Evolutionary conservation across 2,797 vertebrate species (phyloP).

Genomic region (Anabas testudineus): DNA sequence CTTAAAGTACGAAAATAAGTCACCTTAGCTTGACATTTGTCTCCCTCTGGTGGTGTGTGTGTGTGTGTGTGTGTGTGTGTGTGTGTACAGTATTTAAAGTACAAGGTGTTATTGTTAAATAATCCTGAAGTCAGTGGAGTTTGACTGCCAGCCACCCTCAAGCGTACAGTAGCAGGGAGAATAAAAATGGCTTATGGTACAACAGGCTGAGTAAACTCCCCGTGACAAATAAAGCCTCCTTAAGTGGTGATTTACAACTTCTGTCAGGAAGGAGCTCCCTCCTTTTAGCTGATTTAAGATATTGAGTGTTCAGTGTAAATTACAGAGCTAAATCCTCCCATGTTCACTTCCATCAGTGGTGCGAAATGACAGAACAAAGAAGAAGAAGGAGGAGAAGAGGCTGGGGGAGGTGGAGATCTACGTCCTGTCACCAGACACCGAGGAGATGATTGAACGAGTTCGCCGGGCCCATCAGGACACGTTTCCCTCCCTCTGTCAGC

Average conservation of each 20-base stretch:
- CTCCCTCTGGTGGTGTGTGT: conserved; percentile 51
- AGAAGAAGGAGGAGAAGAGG: conserved; percentile 92
- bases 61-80: too few species aligned
- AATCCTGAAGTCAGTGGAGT: too few species aligned
- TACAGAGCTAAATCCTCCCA: neutral
- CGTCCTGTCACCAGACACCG: conserved; percentile 91
- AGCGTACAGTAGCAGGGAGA: too few species aligned
- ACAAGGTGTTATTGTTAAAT: too few species aligned
- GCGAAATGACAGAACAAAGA: conserved; percentile 95
- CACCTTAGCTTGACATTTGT: conserved; percentile 22
- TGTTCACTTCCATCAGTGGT: conserved; percentile 60
- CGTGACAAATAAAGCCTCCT: too few species aligned
- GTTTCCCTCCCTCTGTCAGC: conserved; percentile 95
- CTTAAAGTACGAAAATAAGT: too few species aligned
- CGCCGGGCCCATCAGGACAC: conserved; percentile 95
- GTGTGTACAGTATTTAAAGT: too few species aligned
- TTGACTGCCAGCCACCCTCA: too few species aligned
- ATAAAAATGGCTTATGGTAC: neutral
- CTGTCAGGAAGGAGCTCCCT: neutral
- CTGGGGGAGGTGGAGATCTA: conserved; percentile 89
- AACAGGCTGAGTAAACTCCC: too few species aligned
- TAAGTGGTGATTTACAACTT: neutral
- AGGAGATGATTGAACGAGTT: conserved; percentile 94
- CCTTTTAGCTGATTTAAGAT: neutral
- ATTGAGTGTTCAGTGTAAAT: neutral